phyloP scores from a whole-genome alignment of 1,140 invertebrate genomes.

The Cydia amplana region DNA sequence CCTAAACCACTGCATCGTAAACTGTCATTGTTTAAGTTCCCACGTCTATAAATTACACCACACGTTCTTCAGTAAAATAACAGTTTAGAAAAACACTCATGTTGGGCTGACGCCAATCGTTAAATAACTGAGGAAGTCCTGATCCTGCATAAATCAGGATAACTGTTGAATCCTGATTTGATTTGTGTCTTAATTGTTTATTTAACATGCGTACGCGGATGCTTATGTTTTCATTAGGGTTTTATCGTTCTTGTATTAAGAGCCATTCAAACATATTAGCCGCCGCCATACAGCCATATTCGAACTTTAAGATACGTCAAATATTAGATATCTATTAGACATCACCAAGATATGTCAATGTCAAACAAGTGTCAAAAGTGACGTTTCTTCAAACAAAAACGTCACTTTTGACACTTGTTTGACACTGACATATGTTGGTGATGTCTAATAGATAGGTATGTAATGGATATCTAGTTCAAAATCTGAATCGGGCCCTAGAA shows the following conservation, averaged over 20 bases:
- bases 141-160: slow-evolving; percentile 52
- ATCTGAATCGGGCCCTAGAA: too few relatives aligned
- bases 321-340: too few relatives aligned
- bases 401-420: too few relatives aligned
- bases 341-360: too few relatives aligned
- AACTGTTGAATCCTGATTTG: slow-evolving; percentile 35
- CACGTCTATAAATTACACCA: slow-evolving; percentile 13
- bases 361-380: too few relatives aligned
- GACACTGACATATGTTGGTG: too few relatives aligned
- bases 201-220: slow-evolving; percentile 17
- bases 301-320: too few relatives aligned
- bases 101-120: slow-evolving; percentile 48
- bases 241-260: neutral
- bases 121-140: slow-evolving; percentile 48
- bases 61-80: neutral
- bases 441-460: too few relatives aligned
- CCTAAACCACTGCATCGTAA: slow-evolving; percentile 1
- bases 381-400: too few relatives aligned
- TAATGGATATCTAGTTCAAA: too few relatives aligned
- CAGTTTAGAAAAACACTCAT: slow-evolving; percentile 44
- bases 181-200: slow-evolving; percentile 33
- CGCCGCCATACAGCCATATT: too few relatives aligned
- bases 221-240: neutral
- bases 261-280: too few relatives aligned
- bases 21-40: neutral